Evolutionary conservation across 2,797 vertebrate genomes (phyloP), one percentile per base, ranked within the genome.

Genomic region (Tadarida brasiliensis): DNA sequence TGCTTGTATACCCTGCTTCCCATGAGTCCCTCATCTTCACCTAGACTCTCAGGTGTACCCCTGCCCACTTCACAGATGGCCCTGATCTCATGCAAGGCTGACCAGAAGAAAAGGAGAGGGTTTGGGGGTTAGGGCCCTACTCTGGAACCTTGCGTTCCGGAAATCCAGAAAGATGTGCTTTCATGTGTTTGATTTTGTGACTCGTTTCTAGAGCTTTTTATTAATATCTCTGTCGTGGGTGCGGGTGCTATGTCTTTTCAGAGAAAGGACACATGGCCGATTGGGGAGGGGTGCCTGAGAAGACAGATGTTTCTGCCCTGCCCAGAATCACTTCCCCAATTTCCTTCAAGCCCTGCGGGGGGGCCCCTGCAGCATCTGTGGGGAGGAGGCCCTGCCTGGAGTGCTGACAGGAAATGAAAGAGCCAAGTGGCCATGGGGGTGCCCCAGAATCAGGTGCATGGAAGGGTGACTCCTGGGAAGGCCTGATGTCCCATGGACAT

Each of bases 301-400:
- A 0, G 71, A 88, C 97, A 97, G 96, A 96, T 96, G 97, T 96
- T 81, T 54, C 39, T 54, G 89, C 97, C 95, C 92, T 39, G 74
- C 97, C 97, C 87, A 96, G 97, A 96, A 97, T 97, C 97, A 97
- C 94, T 98, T 98, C 97, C 97, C 94, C 97, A 97, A 97, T 97
- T 85, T 93, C 93, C 94, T 47, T 30, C 35, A 16, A 24, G 74
- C 54, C 59, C 0, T 0, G 63, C 1, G 33, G 90, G 76, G 33
- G 90, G 76, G 51, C 63, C 54, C 51, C 30, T 44, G 28, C 26
- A 14, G 44, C 73, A 56, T 91, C 92, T 88, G 89, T 2, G 24
- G 76, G 81, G 17, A 83, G 33, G 83, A 51, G 86, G 77, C 87
- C 54, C 16, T 2, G 49, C 63, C 71, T 20, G 70, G 39, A 87